Evolutionary conservation across 2,113 vertebrate genomes (phyloP).

Genomic region (Hemicordylus capensis): DNA sequence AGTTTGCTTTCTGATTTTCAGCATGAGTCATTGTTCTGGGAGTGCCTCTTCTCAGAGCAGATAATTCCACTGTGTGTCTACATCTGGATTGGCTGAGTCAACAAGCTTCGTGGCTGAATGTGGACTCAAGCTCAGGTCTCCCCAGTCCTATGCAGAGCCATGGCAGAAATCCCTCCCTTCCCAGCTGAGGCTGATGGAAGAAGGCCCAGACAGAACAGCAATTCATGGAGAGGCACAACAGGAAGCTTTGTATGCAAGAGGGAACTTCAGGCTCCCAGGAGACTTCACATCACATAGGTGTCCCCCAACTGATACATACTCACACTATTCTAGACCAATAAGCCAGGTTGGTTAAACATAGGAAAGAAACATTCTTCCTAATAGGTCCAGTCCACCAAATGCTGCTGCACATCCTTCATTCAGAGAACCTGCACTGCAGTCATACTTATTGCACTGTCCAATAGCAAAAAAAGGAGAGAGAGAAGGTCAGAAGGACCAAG

Average conservation of each 20-base stretch:
- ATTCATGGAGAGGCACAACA: not conserved
- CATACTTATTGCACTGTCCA: not conserved
- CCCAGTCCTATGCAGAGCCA: not conserved
- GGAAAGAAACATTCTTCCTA: not conserved
- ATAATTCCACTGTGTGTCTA: not conserved
- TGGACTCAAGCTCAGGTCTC: not conserved
- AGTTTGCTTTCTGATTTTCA: not conserved
- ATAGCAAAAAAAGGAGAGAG: not conserved
- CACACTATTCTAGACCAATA: not conserved
- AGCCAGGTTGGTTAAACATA: not conserved
- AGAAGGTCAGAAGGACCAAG: too few relatives aligned
- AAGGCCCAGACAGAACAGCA: not conserved
- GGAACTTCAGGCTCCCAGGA: not conserved
- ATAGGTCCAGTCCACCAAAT: not conserved
- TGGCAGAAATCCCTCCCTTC: not conserved
- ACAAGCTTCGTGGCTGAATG: too few relatives aligned
- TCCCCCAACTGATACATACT: too few relatives aligned
- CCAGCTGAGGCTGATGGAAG: not conserved
- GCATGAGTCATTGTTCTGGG: not conserved
- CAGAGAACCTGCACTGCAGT: not conserved
- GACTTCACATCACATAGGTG: too few relatives aligned
- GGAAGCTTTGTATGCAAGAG: too few relatives aligned
- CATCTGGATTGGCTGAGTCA: not conserved
- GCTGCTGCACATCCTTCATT: not conserved
- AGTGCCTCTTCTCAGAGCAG: not conserved